Percentiles rank a stretch among this genome's conserved stretches.
These are phyloP conservation scores for Coreoperca whiteheadi DNA, from an alignment of 2,113 vertebrate species.

Conservation along the genomic window DNA sequence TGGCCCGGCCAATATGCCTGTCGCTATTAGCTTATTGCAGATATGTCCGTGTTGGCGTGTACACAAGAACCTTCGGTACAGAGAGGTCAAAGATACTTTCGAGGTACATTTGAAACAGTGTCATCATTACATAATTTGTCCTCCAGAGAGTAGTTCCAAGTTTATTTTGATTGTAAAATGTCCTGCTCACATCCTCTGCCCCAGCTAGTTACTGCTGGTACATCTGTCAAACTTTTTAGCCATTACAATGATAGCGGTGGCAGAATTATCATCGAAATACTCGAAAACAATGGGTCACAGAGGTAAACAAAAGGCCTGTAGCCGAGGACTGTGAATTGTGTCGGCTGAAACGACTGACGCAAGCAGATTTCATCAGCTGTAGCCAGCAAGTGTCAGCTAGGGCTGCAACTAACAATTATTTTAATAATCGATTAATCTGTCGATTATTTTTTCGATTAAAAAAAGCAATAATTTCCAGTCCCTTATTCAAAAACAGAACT, in stretches of 20 bases:
- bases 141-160: not conserved
- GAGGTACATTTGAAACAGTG: not conserved
- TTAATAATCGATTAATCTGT: too few relatives aligned
- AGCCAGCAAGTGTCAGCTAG: too few relatives aligned
- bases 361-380: too few relatives aligned
- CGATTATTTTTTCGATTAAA: too few relatives aligned
- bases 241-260: not conserved
- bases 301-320: too few relatives aligned
- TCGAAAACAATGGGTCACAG: too few relatives aligned
- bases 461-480: too few relatives aligned
- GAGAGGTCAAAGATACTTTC: not conserved
- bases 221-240: not conserved
- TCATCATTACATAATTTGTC: not conserved
- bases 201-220: not conserved
- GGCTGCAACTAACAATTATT: too few relatives aligned
- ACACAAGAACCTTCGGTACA: not conserved
- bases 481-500: too few relatives aligned
- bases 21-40: not conserved
- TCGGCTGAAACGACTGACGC: too few relatives aligned
- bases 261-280: not conserved
- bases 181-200: not conserved
- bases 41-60: not conserved
- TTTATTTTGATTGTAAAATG: not conserved
- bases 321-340: too few relatives aligned
- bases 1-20: not conserved